These are phyloP conservation scores for Thryonomys swinderianus DNA, from an alignment of 2,113 vertebrate species.

Conservation along the genomic window DNA sequence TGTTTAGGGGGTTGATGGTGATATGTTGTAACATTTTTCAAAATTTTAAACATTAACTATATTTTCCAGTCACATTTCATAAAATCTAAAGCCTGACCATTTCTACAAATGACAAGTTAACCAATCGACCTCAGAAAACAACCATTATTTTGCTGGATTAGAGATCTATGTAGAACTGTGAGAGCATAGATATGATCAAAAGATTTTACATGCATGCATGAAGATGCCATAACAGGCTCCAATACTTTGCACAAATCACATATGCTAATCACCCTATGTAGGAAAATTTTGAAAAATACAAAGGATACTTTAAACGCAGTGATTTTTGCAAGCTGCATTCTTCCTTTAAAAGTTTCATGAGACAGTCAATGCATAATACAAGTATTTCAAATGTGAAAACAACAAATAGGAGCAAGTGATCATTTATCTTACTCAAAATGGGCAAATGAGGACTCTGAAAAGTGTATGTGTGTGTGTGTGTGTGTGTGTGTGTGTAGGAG, in stretches of 20 bases:
- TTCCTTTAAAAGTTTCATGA: neutral
- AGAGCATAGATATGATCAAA: neutral
- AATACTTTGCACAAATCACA: neutral
- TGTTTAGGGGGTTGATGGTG: no score
- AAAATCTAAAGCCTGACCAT: neutral
- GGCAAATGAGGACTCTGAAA: neutral
- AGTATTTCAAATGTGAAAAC: neutral
- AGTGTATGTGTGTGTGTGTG: neutral
- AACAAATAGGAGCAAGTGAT: neutral
- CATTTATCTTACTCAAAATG: constrained; percentile 2
- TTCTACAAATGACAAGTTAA: neutral
- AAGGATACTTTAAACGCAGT: constrained; percentile 11
- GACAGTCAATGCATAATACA: neutral
- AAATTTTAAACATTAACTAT: neutral
- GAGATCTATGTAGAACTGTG: neutral
- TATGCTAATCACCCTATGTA: neutral
- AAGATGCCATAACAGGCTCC: neutral
- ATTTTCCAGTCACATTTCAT: neutral
- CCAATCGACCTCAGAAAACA: neutral
- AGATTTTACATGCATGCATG: neutral
- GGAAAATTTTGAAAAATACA: neutral
- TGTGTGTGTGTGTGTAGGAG: neutral
- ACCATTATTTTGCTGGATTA: neutral
- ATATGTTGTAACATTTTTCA: neutral
- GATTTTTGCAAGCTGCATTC: neutral